phyloP scores from a whole-genome alignment of 2,113 vertebrate species.

The Cranoglanis bouderius region DNA sequence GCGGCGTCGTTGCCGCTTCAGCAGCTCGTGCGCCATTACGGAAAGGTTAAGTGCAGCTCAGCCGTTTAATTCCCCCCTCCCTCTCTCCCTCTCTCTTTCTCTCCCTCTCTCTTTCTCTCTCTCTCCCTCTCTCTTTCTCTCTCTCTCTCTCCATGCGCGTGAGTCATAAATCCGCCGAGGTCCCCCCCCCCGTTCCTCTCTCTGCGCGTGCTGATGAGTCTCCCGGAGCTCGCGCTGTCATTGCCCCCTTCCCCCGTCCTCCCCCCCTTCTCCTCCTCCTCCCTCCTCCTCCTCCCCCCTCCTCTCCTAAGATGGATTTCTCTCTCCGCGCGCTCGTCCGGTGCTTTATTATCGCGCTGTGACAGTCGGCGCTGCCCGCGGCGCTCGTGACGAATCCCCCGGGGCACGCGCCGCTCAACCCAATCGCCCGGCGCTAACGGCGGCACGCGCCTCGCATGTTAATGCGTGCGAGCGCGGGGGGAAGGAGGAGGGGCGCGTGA shows the following conservation, averaged over 20 bases:
- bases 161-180: constrained; percentile 57
- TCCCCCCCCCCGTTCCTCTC: constrained; percentile 38
- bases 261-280: constrained; percentile 70
- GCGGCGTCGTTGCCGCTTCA: constrained; percentile 68
- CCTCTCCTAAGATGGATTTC: constrained; percentile 76
- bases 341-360: constrained; percentile 81
- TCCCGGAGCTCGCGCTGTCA: constrained; percentile 62
- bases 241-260: constrained; percentile 72
- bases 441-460: constrained; percentile 68
- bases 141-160: constrained; percentile 5
- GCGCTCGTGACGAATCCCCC: constrained; percentile 68
- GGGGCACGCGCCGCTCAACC: constrained; percentile 75
- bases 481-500: constrained; percentile 12
- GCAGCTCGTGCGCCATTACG: constrained; percentile 70
- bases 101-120: neutral
- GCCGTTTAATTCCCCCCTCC: constrained; percentile 15
- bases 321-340: constrained; percentile 72
- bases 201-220: constrained; percentile 57
- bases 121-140: neutral
- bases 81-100: neutral
- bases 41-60: constrained; percentile 71
- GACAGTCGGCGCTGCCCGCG: constrained; percentile 73
- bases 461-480: constrained; percentile 67
- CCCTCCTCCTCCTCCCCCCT: constrained; percentile 70
- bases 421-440: constrained; percentile 77